A percentile compares a stretch with the other conserved stretches of the same genome.
Conservation (phyloP, 2,113 vertebrate genomes). For the Noturus placidus region DNA sequence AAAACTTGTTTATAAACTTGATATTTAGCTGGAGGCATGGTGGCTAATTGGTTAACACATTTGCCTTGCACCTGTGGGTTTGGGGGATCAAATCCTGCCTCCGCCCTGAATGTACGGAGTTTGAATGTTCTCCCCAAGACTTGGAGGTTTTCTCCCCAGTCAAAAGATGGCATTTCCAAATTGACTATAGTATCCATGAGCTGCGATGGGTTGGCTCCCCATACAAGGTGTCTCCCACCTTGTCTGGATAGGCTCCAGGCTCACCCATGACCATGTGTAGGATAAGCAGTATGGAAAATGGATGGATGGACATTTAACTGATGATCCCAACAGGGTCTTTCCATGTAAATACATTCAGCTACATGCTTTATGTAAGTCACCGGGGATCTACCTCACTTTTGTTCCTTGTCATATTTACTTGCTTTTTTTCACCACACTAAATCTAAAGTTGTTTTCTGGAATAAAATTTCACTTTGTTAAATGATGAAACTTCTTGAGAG, state of each 20-base stretch:
- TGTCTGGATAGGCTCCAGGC: too few relatives aligned
- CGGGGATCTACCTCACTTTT: neutral
- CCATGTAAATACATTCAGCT: neutral
- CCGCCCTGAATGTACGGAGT: too few relatives aligned
- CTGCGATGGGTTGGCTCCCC: too few relatives aligned
- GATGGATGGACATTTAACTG: neutral
- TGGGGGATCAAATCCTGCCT: too few relatives aligned
- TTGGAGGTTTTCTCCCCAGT: too few relatives aligned
- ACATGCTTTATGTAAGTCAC: neutral
- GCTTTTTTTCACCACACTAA: neutral
- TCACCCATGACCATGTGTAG: too few relatives aligned
- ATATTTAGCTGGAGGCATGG: too few relatives aligned
- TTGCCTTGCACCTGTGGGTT: neutral
- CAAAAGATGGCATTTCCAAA: too few relatives aligned
- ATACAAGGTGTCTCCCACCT: too few relatives aligned
- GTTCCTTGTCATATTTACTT: neutral
- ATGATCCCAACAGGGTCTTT: neutral
- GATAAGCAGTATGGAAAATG: too few relatives aligned
- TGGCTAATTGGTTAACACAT: neutral
- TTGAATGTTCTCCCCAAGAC: too few relatives aligned
- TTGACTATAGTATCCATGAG: too few relatives aligned
- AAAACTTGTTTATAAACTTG: neutral
- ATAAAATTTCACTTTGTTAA: conserved; percentile 9
- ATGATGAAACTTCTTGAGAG: conserved; percentile 31
- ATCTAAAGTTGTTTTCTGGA: conserved; percentile 1